A percentile compares a stretch with the other conserved stretches of the same genome.
phyloP scores from a whole-genome alignment of 2,888 invertebrate species.

The Diachrysia chrysitis region DNA sequence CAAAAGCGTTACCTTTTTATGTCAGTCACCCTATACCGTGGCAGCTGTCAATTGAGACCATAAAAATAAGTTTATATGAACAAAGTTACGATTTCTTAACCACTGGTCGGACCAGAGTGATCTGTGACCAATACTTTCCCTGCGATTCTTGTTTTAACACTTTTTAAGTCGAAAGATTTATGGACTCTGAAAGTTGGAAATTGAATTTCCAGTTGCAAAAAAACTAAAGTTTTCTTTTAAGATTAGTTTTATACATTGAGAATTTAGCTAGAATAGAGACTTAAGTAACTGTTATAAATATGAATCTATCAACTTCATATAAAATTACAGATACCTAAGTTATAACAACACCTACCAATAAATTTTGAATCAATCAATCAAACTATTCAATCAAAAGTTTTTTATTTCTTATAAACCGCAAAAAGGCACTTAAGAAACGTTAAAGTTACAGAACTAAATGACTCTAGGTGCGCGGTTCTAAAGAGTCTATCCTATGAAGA shows the following conservation, averaged over 20 bases:
- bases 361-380: too few species aligned
- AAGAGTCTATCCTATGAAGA: too few species aligned
- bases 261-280: neutral
- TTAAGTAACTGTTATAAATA: neutral
- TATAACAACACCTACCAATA: neutral
- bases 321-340: neutral
- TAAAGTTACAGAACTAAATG: too few species aligned
- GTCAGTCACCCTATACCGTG: conserved; percentile 21
- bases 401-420: too few species aligned
- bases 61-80: conserved; percentile 49
- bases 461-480: too few species aligned
- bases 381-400: too few species aligned
- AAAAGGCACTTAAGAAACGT: too few species aligned
- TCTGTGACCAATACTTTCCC: conserved; percentile 47
- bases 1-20: conserved; percentile 40
- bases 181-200: conserved; percentile 20
- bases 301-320: too few species aligned
- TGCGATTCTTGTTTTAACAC: conserved; percentile 35
- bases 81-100: conserved; percentile 51
- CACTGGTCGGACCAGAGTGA: conserved; percentile 43
- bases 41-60: conserved; percentile 36
- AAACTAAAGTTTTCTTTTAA: neutral
- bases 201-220: neutral
- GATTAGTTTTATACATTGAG: neutral
- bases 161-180: conserved; percentile 32